Conservation (phyloP, 2,888 invertebrate genomes). For the Parthenolecanium corni region DNA sequence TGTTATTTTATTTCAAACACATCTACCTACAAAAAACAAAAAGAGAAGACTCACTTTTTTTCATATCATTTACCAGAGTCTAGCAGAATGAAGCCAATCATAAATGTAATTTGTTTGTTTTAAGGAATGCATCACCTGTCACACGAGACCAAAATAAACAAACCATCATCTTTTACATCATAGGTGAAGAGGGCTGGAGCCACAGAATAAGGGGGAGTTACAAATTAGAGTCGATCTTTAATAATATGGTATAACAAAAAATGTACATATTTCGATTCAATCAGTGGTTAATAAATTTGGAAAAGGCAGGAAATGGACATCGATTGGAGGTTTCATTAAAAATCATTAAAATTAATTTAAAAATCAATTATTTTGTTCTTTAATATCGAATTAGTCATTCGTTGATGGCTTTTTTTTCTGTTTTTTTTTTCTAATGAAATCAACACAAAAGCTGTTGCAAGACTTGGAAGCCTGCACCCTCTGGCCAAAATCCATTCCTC, state of each 20-base stretch:
- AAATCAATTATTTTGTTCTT: no score
- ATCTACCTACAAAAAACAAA: conserved; percentile 11
- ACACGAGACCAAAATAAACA: conserved; percentile 16
- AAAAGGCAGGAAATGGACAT: no score
- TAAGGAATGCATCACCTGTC: conserved; percentile 22
- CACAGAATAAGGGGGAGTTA: no score
- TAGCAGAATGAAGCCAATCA: conserved; percentile 20
- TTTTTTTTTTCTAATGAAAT: no score
- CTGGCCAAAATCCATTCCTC: no score
- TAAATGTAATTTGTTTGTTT: conserved; percentile 24
- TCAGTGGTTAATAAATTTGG: conserved; percentile 14
- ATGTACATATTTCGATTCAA: conserved; percentile 6
- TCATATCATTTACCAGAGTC: conserved; percentile 14
- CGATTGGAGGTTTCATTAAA: no score
- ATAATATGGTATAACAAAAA: conserved; percentile 12
- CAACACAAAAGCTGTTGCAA: no score
- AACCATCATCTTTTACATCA: conserved; percentile 10
- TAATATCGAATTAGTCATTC: no score
- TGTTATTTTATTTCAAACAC: background rate
- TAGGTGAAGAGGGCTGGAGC: no score
- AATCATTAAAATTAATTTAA: no score
- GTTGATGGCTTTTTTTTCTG: no score
- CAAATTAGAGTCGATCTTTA: conserved; percentile 4
- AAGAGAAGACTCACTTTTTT: background rate
- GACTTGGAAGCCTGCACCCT: no score